phyloP scores from a whole-genome alignment of 1,140 invertebrate species.

The Catajapyx aquilonaris region DNA sequence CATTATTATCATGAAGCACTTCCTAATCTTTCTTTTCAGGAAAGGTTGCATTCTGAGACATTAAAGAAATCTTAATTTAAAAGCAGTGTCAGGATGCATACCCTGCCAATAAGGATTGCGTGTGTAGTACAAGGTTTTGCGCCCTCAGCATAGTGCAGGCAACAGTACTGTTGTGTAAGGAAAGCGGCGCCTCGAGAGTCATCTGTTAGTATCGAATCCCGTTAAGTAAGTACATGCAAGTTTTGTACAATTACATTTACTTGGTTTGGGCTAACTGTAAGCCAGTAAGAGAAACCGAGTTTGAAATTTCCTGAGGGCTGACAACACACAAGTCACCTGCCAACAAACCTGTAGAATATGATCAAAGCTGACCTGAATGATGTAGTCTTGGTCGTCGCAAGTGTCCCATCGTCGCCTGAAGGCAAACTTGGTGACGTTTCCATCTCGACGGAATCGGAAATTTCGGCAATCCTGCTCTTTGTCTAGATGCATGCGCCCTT shows the following conservation, averaged over 20 bases:
- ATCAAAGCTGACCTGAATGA: constrained; percentile 45
- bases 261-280: constrained; percentile 2
- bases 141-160: no score
- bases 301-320: background rate
- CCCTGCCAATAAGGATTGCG: no score
- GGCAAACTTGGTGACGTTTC: constrained; percentile 38
- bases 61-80: no score
- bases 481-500: constrained; percentile 44
- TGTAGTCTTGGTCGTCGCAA: constrained; percentile 72
- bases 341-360: constrained; percentile 6
- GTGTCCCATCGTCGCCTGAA: constrained; percentile 75
- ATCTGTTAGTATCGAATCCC: no score
- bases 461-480: constrained; percentile 55
- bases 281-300: background rate
- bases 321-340: background rate
- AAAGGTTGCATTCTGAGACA: no score
- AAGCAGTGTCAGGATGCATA: no score
- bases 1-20: no score
- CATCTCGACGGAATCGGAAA: constrained; percentile 33
- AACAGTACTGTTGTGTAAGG: no score
- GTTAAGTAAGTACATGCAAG: background rate
- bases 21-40: no score
- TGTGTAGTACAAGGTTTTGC: no score
- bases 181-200: no score
- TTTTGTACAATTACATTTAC: background rate